These are phyloP conservation scores for Eueremaeus valkanovi DNA, from an alignment of 2,888 invertebrate genomes.

Conservation along the genomic window DNA sequence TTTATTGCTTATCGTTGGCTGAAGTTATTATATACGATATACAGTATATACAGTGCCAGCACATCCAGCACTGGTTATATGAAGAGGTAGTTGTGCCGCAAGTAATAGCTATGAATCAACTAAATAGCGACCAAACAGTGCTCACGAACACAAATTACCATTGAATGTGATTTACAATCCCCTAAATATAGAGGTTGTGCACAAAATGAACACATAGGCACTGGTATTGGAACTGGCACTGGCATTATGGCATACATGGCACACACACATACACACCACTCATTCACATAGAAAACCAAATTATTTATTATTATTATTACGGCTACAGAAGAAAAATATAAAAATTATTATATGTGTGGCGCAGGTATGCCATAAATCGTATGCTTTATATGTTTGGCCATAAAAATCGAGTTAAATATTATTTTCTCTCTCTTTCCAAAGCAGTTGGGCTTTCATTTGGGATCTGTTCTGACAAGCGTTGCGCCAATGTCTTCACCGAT, in stretches of 20 bases:
- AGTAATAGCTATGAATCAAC: conserved; percentile 26
- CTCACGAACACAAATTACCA: conserved; percentile 22
- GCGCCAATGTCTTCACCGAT: too few species aligned
- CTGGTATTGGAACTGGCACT: background rate
- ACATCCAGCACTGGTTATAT: background rate
- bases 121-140: conserved; percentile 15
- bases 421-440: background rate
- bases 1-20: conserved; percentile 6
- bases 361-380: conserved; percentile 29
- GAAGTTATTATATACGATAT: background rate
- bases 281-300: background rate
- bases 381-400: conserved; percentile 6
- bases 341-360: conserved; percentile 19
- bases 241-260: too few species aligned
- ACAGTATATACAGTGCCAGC: background rate
- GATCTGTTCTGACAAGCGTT: background rate
- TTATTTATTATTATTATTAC: conserved; percentile 26
- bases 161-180: conserved; percentile 25
- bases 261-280: too few species aligned
- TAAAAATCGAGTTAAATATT: conserved; percentile 24
- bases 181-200: conserved; percentile 11
- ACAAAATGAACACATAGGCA: background rate
- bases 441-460: background rate
- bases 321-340: background rate
- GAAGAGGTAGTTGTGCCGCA: conserved; percentile 2